Evolutionary conservation across 2,113 vertebrate species (phyloP).

Genomic region (Xiphorhynchus elegans): DNA sequence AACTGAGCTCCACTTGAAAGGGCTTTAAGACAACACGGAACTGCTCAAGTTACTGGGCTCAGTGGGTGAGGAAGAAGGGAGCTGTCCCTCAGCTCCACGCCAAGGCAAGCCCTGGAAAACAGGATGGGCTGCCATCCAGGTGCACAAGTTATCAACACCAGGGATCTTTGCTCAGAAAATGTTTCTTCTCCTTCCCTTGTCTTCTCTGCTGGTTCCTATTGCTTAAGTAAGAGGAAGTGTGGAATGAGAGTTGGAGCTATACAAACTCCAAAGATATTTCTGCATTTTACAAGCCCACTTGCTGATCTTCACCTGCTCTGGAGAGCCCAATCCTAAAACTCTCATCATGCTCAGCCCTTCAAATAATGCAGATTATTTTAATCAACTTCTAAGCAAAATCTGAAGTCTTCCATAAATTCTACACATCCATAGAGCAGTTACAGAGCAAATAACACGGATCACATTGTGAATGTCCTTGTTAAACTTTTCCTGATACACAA

Average conservation of each 20-base stretch:
- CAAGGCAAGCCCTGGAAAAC: neutral
- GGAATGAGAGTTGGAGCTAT: neutral
- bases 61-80: fast-evolving
- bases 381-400: neutral
- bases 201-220: neutral
- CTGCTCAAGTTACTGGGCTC: neutral
- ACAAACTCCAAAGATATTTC: neutral
- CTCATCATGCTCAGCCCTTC: fast-evolving
- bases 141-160: neutral
- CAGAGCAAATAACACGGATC: neutral
- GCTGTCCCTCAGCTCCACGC: fast-evolving
- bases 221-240: neutral
- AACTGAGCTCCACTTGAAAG: neutral
- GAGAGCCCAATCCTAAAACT: neutral
- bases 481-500: neutral
- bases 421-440: neutral
- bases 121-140: fast-evolving
- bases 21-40: neutral
- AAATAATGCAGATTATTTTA: neutral
- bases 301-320: neutral
- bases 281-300: neutral
- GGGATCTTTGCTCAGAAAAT: neutral
- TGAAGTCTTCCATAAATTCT: neutral
- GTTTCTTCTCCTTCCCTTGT: neutral
- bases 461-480: neutral